phyloP scores from a whole-genome alignment of 2,888 invertebrate genomes.

The Caenorhabditis sinica region DNA sequence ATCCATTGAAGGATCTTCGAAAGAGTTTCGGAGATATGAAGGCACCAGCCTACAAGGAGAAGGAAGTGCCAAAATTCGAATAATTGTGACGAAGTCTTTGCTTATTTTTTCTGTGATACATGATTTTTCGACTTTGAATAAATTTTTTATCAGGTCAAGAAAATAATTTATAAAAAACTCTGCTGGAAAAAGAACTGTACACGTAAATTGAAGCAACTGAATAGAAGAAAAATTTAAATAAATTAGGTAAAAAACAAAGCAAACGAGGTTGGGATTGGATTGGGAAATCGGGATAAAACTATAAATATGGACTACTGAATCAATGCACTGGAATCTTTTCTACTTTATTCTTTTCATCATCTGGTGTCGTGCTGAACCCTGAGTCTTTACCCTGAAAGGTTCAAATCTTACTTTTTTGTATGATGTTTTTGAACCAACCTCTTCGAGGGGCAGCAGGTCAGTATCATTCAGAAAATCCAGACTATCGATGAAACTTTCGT shows the following conservation, averaged over 20 bases:
- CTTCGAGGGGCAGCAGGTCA: conserved; percentile 1
- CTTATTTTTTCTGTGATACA: neutral
- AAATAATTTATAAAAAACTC: neutral
- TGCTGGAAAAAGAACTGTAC: neutral
- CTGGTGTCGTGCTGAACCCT: conserved; percentile 64
- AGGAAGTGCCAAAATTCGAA: conserved; percentile 6
- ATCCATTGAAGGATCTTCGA: conserved; percentile 24
- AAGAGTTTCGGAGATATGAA: neutral
- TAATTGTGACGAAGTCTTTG: neutral
- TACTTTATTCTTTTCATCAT: conserved; percentile 22
- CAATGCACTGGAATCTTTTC: conserved; percentile 14
- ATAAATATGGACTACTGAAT: neutral
- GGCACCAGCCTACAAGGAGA: neutral
- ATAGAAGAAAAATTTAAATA: neutral
- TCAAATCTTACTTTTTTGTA: neutral
- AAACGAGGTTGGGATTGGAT: neutral
- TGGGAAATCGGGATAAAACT: conserved; percentile 15
- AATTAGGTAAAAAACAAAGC: neutral
- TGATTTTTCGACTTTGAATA: neutral
- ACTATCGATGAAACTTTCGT: conserved; percentile 13
- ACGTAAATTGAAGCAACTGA: neutral
- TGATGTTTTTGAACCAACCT: conserved; percentile 5
- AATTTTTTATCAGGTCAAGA: neutral
- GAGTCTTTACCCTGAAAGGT: conserved; percentile 43
- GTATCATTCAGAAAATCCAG: conserved; percentile 20